Evolutionary conservation across 2,113 vertebrate species (phyloP).

Genomic region (Corydoras maculifer): DNA sequence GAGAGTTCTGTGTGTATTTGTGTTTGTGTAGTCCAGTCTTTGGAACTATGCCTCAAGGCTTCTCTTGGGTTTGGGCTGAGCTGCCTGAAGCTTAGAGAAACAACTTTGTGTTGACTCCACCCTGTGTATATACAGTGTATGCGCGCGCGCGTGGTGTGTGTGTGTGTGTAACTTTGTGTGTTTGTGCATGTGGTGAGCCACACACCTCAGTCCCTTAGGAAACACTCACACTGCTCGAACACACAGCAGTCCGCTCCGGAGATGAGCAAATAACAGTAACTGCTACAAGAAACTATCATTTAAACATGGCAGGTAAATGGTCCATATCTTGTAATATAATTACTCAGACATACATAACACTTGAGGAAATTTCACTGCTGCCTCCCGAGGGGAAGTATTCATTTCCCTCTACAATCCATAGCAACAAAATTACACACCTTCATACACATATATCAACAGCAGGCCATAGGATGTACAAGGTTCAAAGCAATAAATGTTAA

Average conservation of each 20-base stretch:
- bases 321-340: conserved; percentile 9
- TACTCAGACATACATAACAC: conserved; percentile 44
- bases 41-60: conserved; percentile 27
- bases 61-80: conserved; percentile 26
- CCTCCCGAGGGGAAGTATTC: conserved; percentile 3
- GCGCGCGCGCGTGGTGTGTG: conserved; percentile 9
- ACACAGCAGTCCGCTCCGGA: conserved; percentile 15
- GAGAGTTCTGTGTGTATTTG: conserved; percentile 8
- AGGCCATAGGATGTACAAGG: too few species aligned
- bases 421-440: conserved; percentile 6
- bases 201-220: conserved; percentile 45
- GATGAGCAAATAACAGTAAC: conserved; percentile 26
- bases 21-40: conserved; percentile 19
- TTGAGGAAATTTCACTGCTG: conserved; percentile 24
- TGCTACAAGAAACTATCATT: conserved; percentile 13
- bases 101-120: conserved; percentile 14
- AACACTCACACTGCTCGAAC: conserved; percentile 16
- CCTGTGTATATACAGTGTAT: conserved; percentile 10
- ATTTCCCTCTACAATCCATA: not conserved
- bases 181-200: conserved; percentile 30
- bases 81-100: conserved; percentile 4
- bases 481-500: too few species aligned
- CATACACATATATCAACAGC: conserved; percentile 9
- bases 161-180: conserved; percentile 24
- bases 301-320: conserved; percentile 14